phyloP scores from a whole-genome alignment of 1,140 invertebrate species.

The Ceratosolen fusciceps region DNA sequence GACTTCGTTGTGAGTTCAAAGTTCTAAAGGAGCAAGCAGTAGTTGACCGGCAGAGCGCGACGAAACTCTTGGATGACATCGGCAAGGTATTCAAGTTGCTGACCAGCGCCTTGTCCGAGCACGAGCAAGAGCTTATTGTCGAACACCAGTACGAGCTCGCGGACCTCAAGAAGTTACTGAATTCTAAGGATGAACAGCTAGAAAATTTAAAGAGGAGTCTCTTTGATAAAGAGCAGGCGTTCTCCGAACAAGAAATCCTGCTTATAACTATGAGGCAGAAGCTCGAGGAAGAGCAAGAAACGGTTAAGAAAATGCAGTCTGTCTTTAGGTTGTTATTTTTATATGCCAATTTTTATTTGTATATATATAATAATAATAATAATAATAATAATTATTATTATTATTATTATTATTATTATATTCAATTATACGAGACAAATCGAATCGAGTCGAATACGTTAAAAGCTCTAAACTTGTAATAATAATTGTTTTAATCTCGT shows the following conservation, averaged over 20 bases:
- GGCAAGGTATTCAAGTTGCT: slow-evolving; percentile 72
- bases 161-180: slow-evolving; percentile 73
- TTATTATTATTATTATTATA: too few relatives aligned
- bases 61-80: slow-evolving; percentile 72
- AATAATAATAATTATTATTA: too few relatives aligned
- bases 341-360: too few relatives aligned
- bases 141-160: slow-evolving; percentile 79
- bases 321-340: slow-evolving; percentile 22
- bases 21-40: slow-evolving; percentile 72
- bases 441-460: too few relatives aligned
- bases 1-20: slow-evolving; percentile 75
- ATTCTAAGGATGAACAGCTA: slow-evolving; percentile 75
- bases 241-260: slow-evolving; percentile 60
- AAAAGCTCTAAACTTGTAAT: too few relatives aligned
- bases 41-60: slow-evolving; percentile 71
- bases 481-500: too few relatives aligned
- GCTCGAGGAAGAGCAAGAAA: slow-evolving; percentile 64
- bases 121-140: slow-evolving; percentile 74
- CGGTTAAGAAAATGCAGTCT: slow-evolving; percentile 58
- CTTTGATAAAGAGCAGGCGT: slow-evolving; percentile 61
- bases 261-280: slow-evolving; percentile 63
- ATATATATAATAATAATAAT: too few relatives aligned
- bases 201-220: slow-evolving; percentile 61
- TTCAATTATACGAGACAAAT: too few relatives aligned
- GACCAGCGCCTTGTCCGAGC: slow-evolving; percentile 72